Conservation (phyloP, 1,140 invertebrate species). For the Bacillus rossius region DNA sequence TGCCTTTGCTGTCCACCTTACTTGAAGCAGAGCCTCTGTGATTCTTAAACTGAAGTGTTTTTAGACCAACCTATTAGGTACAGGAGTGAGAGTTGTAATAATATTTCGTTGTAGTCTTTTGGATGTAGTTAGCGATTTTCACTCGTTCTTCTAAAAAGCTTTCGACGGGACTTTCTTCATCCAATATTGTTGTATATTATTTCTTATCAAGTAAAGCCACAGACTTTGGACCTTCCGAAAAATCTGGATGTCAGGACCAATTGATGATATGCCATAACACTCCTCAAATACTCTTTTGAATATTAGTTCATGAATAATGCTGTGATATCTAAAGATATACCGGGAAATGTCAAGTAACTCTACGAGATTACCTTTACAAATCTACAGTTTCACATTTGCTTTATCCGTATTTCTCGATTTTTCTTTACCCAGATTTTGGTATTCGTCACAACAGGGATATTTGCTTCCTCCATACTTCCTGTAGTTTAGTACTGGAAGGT, state of each 20-base stretch:
- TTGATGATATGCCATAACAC: constrained; percentile 10
- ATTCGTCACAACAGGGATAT: too few relatives aligned
- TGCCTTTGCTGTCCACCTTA: constrained; percentile 24
- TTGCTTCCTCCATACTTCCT: constrained; percentile 8
- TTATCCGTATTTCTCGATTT: too few relatives aligned
- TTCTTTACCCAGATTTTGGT: too few relatives aligned
- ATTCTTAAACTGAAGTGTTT: constrained; percentile 5
- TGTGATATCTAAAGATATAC: background rate
- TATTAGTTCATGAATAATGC: constrained; percentile 10
- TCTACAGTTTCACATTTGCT: constrained; percentile 5
- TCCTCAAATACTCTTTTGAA: constrained; percentile 8
- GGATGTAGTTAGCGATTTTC: too few relatives aligned
- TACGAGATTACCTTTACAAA: constrained; percentile 6
- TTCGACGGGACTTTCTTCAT: too few relatives aligned
- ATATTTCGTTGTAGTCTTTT: constrained; percentile 2
- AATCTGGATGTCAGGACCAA: constrained; percentile 16
- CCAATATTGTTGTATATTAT: too few relatives aligned
- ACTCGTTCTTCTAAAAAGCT: too few relatives aligned
- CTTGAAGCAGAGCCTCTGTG: constrained; percentile 20
- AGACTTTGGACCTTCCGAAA: too few relatives aligned
- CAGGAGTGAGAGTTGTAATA: constrained; percentile 2
- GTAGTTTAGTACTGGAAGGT: constrained; percentile 16
- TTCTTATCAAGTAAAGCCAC: too few relatives aligned
- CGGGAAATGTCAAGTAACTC: constrained; percentile 8
- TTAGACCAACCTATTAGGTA: constrained; percentile 2